Evolutionary conservation across 2,888 invertebrate genomes (phyloP), one percentile per base, ranked within the genome.

Genomic region (Nephrotoma flavescens): DNA sequence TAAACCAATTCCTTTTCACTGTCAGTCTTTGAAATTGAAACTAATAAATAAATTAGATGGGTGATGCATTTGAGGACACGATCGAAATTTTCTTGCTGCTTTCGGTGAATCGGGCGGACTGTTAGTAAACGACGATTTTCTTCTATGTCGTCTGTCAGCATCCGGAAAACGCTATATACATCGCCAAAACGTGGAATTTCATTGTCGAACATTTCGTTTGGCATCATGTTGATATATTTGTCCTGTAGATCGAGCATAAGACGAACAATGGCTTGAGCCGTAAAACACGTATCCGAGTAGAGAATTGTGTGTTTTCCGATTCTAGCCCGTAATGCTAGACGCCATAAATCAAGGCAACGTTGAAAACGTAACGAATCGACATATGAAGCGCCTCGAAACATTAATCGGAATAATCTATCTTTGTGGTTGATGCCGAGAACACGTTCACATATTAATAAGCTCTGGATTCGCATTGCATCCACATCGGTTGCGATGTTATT

Each of bases 271-370:
- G 97, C 97, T 92, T 97, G 96, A 87, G 96, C 96, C 86, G 96
- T 95, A 91, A 96, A 97, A 90, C 96, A 95, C 85, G 97, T 96
- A 92, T 97, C 97, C 87, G 95, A 94, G 90, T 93, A 93, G 87
- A 95, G 92, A 90, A 96, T 94, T 86, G 97, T 95, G 92, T 96
- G 96, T 90, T 95, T 95, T 89, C 94, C 93, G 15, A 97, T 94
- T 88, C 97, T 94, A 88, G 97, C 94, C 91, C 96, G 94, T 87
- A 97, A 93, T 86, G 96, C 96, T 91, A 97, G 94, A 87, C 94
- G 93, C 98, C 98, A 98, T 87, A 98, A 93, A 91, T 97, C 96
- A 88, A 97, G 95, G 92, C 97, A 97, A 88, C 95, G 93, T 91
- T 96, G 96, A 91, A 96, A 96, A 87, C 95, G 93, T 90, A 94